These are phyloP conservation scores for Centruroides sculpturatus DNA, from an alignment of 1,140 invertebrate species.

Conservation along the genomic window DNA sequence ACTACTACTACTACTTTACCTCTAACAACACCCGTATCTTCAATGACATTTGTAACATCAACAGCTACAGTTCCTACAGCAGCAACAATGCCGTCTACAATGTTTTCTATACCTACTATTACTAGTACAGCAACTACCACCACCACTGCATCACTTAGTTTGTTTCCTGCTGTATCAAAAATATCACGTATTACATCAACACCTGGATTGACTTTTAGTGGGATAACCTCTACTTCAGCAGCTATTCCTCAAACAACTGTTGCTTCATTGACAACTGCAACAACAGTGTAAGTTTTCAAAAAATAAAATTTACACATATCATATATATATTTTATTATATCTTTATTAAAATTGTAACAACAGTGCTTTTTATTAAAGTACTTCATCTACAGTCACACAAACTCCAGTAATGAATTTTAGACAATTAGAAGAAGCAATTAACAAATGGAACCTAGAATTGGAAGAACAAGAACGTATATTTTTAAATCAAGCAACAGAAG, in stretches of 20 bases:
- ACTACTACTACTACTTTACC: neutral
- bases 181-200: neutral
- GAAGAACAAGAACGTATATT: conserved; percentile 89
- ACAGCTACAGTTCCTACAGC: neutral
- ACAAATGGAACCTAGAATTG: conserved; percentile 87
- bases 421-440: conserved; percentile 81
- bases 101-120: neutral
- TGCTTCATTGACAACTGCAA: neutral
- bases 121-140: neutral
- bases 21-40: too few relatives aligned
- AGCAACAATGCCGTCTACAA: neutral
- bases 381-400: neutral
- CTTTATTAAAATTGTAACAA: neutral
- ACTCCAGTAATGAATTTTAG: conserved; percentile 52
- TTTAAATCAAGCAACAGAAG: conserved; percentile 81
- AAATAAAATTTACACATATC: neutral
- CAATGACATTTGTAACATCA: neutral
- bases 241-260: conserved; percentile 1
- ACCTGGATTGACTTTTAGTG: too few relatives aligned
- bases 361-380: neutral
- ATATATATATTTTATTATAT: neutral
- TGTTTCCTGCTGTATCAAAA: neutral
- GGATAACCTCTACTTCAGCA: neutral
- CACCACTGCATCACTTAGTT: neutral
- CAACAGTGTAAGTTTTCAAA: neutral